Evolutionary conservation across 2,797 vertebrate species (phyloP), one percentile per base, ranked within the genome.

Genomic region (Micrastur ruficollis): DNA sequence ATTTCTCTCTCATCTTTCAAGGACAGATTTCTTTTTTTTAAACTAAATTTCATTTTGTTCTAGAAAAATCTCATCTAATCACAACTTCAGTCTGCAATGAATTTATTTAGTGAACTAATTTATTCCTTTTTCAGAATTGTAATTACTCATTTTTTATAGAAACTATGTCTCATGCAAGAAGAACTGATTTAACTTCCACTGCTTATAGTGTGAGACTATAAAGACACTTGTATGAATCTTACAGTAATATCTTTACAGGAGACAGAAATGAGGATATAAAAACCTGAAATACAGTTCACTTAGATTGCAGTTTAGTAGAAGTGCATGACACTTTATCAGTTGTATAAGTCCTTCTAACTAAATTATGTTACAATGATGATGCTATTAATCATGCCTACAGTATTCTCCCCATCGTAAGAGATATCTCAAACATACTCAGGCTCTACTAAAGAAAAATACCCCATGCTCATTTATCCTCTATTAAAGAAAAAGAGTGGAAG

Each of bases 261-360:
- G 92, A 87, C 82, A 95, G 92, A 97, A 97, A 95, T 95, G 91
- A 98, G 95, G 88, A 93, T 93, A 97, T 97, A 97, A 98, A 97
- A 95, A 62, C 80, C 84, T 94, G 94, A 98, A 97, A 97, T 95
- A 97, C 72, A 95, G 89, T 97, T 97, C 96, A 96, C 92, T 97
- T 96, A 82, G 87, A 92, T 15, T 94, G 95, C 95, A 50, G 44
- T 95, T 97, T 95, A 98, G 96, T 91, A 93, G 58, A 97, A 97
- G 90, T 94, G 90, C 94, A 89, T 95, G 94, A 96, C 95, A 97
- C 93, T 91, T 93, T 96, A 95, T 96, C 96, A 95, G 95, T 96
- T 97, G 95, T 93, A 63, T 90, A 97, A 96, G 91, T 96, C 95
- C 72, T 97, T 96, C 96, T 97, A 94, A 98, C 82, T 96, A 98